Evolutionary conservation across 2,797 vertebrate species (phyloP).

Genomic region (Enteromius paludinosus): DNA sequence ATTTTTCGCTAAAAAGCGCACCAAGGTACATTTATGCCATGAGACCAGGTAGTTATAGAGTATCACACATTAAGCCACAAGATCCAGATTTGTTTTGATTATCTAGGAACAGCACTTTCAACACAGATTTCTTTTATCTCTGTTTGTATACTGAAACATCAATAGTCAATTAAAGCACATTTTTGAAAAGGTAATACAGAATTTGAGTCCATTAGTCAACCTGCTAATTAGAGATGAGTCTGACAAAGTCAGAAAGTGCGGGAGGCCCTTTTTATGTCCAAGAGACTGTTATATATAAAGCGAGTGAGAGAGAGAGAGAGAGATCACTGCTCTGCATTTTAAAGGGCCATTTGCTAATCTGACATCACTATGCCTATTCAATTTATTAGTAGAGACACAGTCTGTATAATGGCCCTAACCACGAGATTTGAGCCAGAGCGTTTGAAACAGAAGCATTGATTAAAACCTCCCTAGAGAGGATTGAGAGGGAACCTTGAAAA

Average conservation of each 20-base stretch:
- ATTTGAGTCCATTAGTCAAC: neutral
- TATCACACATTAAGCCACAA: neutral
- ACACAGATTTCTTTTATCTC: too few relatives aligned
- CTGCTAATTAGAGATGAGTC: constrained; percentile 1
- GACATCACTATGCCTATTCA: constrained; percentile 60
- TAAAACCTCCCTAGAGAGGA: constrained; percentile 54
- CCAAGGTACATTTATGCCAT: too few relatives aligned
- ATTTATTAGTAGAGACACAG: constrained; percentile 62
- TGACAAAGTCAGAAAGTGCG: constrained; percentile 38
- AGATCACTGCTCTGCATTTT: constrained; percentile 41
- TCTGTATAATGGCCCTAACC: constrained; percentile 57
- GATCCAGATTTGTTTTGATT: neutral
- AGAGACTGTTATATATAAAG: constrained; percentile 8
- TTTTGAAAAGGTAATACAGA: neutral
- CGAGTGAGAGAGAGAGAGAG: constrained; percentile 13
- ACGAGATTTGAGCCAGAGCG: constrained; percentile 52
- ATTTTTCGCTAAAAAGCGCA: too few relatives aligned
- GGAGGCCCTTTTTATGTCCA: constrained; percentile 16
- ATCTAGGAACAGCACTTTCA: neutral
- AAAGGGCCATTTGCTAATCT: constrained; percentile 61
- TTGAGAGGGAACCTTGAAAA: constrained; percentile 23
- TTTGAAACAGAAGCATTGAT: constrained; percentile 50
- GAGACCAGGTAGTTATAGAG: too few relatives aligned
- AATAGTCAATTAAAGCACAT: neutral
- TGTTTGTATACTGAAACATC: neutral